These are phyloP conservation scores for Microctenopoma stevenorrisi DNA, from an alignment of 2,797 vertebrate genomes.

Conservation along the genomic window DNA sequence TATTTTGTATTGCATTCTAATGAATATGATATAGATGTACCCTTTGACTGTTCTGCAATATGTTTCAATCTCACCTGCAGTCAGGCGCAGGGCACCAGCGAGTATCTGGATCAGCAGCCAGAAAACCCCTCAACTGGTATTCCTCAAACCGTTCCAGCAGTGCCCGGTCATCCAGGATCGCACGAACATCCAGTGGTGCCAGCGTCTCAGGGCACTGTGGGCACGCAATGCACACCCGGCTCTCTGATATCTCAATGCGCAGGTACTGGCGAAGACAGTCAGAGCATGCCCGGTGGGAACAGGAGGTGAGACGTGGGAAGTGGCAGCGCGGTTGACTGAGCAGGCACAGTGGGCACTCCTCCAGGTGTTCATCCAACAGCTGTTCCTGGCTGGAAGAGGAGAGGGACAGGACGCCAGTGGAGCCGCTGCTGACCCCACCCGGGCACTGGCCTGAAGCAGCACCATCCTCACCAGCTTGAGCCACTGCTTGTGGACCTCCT, in stretches of 20 bases:
- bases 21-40: no score
- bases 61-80: slow-evolving; percentile 85
- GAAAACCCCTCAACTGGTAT: slow-evolving; percentile 87
- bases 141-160: slow-evolving; percentile 89
- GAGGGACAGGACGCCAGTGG: slow-evolving; percentile 81
- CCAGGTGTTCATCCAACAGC: slow-evolving; percentile 83
- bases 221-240: slow-evolving; percentile 86
- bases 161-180: slow-evolving; percentile 84
- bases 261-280: slow-evolving; percentile 88
- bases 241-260: slow-evolving; percentile 87
- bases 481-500: slow-evolving; percentile 47
- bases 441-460: slow-evolving; percentile 49
- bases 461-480: slow-evolving; percentile 38
- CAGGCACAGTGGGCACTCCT: slow-evolving; percentile 90
- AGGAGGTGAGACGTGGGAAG: slow-evolving; percentile 86
- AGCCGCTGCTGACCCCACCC: slow-evolving; percentile 66
- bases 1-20: no score
- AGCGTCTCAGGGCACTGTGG: slow-evolving; percentile 86
- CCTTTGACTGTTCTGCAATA: not conserved
- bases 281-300: slow-evolving; percentile 85
- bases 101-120: slow-evolving; percentile 86
- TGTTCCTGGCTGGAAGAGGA: slow-evolving; percentile 82
- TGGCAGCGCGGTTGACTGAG: slow-evolving; percentile 86
- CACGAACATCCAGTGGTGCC: slow-evolving; percentile 80
- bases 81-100: slow-evolving; percentile 90